phyloP scores from a whole-genome alignment of 2,113 vertebrate species.

The Acrocephalus arundinaceus region DNA sequence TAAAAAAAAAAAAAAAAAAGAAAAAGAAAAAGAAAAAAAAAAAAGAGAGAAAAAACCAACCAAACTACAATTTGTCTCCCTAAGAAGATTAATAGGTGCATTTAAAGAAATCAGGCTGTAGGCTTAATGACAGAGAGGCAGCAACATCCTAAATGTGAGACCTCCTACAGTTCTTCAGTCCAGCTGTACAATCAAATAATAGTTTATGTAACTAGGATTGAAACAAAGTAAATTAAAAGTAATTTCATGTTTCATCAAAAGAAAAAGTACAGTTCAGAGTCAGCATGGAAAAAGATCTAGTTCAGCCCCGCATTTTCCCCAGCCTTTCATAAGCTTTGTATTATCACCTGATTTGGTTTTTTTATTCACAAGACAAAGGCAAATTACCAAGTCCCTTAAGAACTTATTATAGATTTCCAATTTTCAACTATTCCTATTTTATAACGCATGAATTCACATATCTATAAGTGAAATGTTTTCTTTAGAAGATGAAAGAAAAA shows the following conservation, averaged over 20 bases:
- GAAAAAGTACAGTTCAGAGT: background rate
- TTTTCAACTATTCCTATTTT: slow-evolving; percentile 27
- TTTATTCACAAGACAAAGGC: background rate
- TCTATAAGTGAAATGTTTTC: slow-evolving; percentile 50
- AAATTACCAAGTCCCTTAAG: slow-evolving; percentile 53
- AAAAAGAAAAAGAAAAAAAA: background rate
- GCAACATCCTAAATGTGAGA: slow-evolving; percentile 56
- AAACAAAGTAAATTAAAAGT: slow-evolving; percentile 63
- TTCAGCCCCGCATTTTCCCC: background rate
- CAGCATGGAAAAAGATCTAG: background rate
- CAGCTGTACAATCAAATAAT: slow-evolving; percentile 53
- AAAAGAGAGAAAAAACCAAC: background rate
- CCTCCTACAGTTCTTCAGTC: slow-evolving; percentile 47
- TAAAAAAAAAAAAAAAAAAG: background rate
- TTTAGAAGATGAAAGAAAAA: slow-evolving; percentile 13
- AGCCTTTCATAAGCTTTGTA: background rate
- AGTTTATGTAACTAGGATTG: slow-evolving; percentile 56
- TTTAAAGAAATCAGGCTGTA: slow-evolving; percentile 56
- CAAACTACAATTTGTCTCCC: slow-evolving; percentile 41
- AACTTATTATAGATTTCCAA: slow-evolving; percentile 18
- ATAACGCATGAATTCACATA: slow-evolving; percentile 6
- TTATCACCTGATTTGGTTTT: background rate
- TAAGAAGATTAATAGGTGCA: slow-evolving; percentile 61
- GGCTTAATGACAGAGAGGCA: slow-evolving; percentile 60
- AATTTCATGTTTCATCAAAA: slow-evolving; percentile 55